Percentiles rank a stretch among this genome's conserved stretches.
Conservation (phyloP, 2,113 vertebrate genomes). For the Ochotona curzoniae region DNA sequence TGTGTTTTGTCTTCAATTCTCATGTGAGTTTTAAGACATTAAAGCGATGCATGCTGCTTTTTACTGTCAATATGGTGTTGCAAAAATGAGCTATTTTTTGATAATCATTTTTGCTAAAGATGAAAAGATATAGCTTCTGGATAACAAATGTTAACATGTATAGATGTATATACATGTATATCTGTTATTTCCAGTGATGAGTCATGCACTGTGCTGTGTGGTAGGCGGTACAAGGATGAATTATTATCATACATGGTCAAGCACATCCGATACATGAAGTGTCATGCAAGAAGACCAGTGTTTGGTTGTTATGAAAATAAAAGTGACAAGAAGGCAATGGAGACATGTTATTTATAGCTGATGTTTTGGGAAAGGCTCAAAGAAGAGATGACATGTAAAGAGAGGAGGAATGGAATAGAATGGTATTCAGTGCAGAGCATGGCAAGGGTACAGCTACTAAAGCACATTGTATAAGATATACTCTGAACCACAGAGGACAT, state of each 20-base stretch:
- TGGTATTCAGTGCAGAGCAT: neutral
- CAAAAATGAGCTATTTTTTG: slow-evolving; percentile 7
- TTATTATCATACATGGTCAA: neutral
- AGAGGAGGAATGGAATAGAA: slow-evolving; percentile 16
- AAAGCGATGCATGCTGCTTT: slow-evolving; percentile 1
- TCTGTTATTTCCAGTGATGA: neutral
- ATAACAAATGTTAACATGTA: neutral
- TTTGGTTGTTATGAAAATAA: neutral
- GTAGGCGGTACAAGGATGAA: neutral
- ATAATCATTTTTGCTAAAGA: neutral
- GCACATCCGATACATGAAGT: neutral
- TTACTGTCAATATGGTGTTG: neutral
- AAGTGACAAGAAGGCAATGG: neutral
- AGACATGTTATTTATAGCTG: slow-evolving; percentile 16
- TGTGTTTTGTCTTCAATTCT: slow-evolving; percentile 45
- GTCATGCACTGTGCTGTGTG: neutral
- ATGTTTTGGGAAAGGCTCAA: neutral
- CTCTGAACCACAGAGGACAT: neutral
- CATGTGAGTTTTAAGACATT: neutral
- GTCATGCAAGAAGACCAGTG: neutral
- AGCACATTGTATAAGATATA: slow-evolving; percentile 4
- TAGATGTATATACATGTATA: neutral
- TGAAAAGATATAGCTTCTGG: neutral
- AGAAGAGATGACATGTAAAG: neutral
- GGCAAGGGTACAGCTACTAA: neutral